Evolutionary conservation across 2,888 invertebrate genomes (phyloP).

Genomic region (Meta bourneti): DNA sequence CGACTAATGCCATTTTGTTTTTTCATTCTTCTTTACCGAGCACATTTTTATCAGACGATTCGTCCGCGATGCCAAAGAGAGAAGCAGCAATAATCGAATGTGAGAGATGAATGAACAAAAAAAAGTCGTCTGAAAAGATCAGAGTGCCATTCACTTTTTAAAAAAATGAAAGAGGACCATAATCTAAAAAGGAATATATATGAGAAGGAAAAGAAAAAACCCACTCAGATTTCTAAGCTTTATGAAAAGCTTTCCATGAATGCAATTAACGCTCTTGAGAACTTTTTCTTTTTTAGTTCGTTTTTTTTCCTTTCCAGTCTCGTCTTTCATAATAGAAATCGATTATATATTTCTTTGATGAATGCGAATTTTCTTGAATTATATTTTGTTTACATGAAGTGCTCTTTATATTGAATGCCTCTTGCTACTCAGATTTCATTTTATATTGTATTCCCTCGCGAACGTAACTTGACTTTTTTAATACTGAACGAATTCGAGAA

Average conservation of each 20-base stretch:
- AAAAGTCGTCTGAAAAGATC: constrained; percentile 55
- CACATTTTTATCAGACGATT: constrained; percentile 54
- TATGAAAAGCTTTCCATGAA: constrained; percentile 60
- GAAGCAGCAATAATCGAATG: constrained; percentile 47
- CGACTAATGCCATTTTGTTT: constrained; percentile 10
- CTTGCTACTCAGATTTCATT: constrained; percentile 2
- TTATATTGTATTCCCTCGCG: neutral
- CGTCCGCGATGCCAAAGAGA: constrained; percentile 32
- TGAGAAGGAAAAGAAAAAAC: constrained; percentile 37
- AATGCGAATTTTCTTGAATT: constrained; percentile 42
- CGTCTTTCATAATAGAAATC: constrained; percentile 68
- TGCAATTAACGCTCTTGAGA: constrained; percentile 60
- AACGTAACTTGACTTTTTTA: neutral
- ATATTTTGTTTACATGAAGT: constrained; percentile 52
- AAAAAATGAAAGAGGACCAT: constrained; percentile 37
- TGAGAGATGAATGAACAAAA: constrained; percentile 29
- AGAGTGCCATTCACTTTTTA: constrained; percentile 57
- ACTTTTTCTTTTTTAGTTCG: constrained; percentile 15
- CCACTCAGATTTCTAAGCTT: constrained; percentile 55
- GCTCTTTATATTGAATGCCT: constrained; percentile 22
- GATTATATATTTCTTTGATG: constrained; percentile 61
- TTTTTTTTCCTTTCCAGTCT: constrained; percentile 10
- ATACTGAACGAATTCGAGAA: neutral
- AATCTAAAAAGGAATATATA: constrained; percentile 56
- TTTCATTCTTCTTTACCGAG: constrained; percentile 2